Percentiles rank a stretch among this genome's conserved stretches.
Conservation (phyloP, 2,888 invertebrate genomes). For the Oxytorus armatus region DNA sequence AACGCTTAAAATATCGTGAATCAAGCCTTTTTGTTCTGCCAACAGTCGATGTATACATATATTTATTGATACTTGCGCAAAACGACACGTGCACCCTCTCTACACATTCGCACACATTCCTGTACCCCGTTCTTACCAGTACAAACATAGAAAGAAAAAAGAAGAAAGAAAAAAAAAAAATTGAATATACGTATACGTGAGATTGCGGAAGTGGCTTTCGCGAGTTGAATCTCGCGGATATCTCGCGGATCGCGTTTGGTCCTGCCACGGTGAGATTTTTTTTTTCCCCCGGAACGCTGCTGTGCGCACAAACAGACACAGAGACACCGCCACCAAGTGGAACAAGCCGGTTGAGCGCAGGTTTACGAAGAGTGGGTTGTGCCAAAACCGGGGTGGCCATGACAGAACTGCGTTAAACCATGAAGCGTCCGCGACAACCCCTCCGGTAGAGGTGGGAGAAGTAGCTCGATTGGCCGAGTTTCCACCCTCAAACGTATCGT, state of each 20-base stretch:
- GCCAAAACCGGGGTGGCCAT: slow-evolving; percentile 70
- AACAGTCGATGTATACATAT: neutral
- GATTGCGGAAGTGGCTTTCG: slow-evolving; percentile 58
- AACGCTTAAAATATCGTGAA: neutral
- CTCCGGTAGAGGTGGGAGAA: slow-evolving; percentile 38
- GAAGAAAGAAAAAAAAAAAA: slow-evolving; percentile 1
- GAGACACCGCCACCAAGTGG: slow-evolving; percentile 1
- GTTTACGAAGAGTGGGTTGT: slow-evolving; percentile 67
- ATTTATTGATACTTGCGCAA: slow-evolving; percentile 10
- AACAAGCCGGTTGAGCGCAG: slow-evolving; percentile 49
- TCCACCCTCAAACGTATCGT: slow-evolving; percentile 41
- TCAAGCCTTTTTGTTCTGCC: neutral
- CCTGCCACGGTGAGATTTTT: slow-evolving; percentile 51
- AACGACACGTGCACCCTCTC: slow-evolving; percentile 38
- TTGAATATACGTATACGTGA: slow-evolving; percentile 21
- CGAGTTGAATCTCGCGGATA: slow-evolving; percentile 46
- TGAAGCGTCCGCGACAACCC: slow-evolving; percentile 54
- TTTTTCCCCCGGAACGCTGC: slow-evolving; percentile 28
- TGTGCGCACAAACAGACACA: neutral
- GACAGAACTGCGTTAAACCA: slow-evolving; percentile 50
- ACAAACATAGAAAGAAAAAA: neutral
- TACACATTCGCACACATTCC: slow-evolving; percentile 26
- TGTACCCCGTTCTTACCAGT: neutral
- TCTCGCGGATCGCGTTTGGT: slow-evolving; percentile 45
- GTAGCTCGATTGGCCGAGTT: slow-evolving; percentile 54